Base-by-base conservation (phyloP, 2,797 vertebrate species). In the Dendrocincla fuliginosa region DNA sequence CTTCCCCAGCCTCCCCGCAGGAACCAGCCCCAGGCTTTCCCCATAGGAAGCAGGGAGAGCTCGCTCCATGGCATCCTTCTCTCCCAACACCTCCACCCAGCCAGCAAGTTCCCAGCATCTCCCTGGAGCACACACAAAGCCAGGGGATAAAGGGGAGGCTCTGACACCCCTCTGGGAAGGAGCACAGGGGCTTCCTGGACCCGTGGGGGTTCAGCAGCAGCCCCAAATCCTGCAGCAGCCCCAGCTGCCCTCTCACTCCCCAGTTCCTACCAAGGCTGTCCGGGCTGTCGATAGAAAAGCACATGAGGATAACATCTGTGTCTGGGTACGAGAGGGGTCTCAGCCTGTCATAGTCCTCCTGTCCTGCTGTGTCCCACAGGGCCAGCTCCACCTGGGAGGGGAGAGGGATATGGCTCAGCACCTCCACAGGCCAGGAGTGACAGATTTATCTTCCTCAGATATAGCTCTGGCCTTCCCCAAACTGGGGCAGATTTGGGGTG, bases 261-360 rank as follows among this genome's bases (percentile, higher is more conserved):
- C 2, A 2, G 8, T 46, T 41, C 97, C 96, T 98, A 99, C 99
- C 99, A 71, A 99, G 98, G 97, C 99, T 99, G 90, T 99, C 99
- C 0, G 99, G 99, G 97, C 99, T 99, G 96, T 99, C 99, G 64
- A 99, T 99, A 74, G 99, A 99, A 90, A 99, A 99, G 96, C 99
- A 99, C 99, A 99, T 99, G 92, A 99, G 99, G 96, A 99, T 99
- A 65, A 99, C 99, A 0, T 99, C 99, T 2, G 99, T 99, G 98
- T 99, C 99, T 0, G 99, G 99, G 97, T 99, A 99, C 1, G 99
- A 99, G 90, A 99, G 99, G 22, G 99, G 99, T 91, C 99, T 98
- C 97, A 99, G 98, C 56, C 99, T 95, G 96, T 99, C 99, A 3
- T 99, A 99, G 98, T 99, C 99, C 96, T 99, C 99, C 96, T 99